Evolutionary conservation across 1,140 invertebrate species (phyloP), one percentile per base, ranked within the genome.

Genomic region (Cataglyphis hispanica): DNA sequence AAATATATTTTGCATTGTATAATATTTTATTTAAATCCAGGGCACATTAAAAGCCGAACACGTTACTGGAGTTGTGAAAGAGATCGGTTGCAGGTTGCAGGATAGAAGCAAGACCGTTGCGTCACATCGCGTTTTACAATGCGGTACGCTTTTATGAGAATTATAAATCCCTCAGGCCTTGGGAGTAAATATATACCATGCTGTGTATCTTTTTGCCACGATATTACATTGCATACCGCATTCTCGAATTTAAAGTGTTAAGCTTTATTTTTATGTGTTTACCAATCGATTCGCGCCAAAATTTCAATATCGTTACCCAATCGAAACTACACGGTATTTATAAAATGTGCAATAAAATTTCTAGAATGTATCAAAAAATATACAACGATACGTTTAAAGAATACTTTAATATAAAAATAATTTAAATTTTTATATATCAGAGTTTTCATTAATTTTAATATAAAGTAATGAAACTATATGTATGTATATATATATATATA

Each of bases 41-140:
- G 56, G 56, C 11, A 19, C 72, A 27, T 11, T 16, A 19, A 43
- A 22, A 85, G 22, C 10, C 50, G 7, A 43, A 50, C 66, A 86
- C 75, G 75, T 85, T 27, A 72, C 63, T 86, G 75, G 2, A 53
- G 40, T 19, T 40, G 56, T 27, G 25, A 40, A 77, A 43, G 63
- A 87, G 84, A 90, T 87, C 70, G 61, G 86, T 88, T 67, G 84
- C 80, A 50, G 84, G 61, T 87, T 88, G 80, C 83, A 53, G 81
- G 61, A 86, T 88, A 84, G 75, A 60, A 87, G 84, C 75, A 87
- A 88, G 56, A 43, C 53, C 31, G 61, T 91, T 91, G 67, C 91
- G 67, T 87, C 87, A 90, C 43, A 50, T 66, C 37, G 31, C 69
- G 67, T 87, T 90, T 90, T 84, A 85, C 61, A 78, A 31, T 37